Conservation (phyloP, 2,888 invertebrate genomes). For the Cataglyphis altisquamis region DNA sequence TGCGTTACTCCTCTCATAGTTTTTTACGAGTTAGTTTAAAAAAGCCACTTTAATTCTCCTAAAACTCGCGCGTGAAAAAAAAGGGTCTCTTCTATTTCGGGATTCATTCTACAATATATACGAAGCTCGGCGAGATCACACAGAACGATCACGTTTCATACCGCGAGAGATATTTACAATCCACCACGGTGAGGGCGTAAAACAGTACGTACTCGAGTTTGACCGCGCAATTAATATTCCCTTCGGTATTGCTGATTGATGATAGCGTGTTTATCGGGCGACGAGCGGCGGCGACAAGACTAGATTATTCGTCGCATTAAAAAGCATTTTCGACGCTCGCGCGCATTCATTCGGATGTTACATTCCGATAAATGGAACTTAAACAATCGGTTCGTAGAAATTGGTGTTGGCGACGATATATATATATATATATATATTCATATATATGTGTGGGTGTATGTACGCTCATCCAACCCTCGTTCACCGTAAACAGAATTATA, state of each 20-base stretch:
- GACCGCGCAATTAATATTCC: conserved; percentile 67
- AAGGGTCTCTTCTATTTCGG: background rate
- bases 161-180: conserved; percentile 27
- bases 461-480: conserved; percentile 19
- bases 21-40: conserved; percentile 9
- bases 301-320: conserved; percentile 74
- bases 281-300: conserved; percentile 53
- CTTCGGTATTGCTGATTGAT: conserved; percentile 68
- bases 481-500: conserved; percentile 75
- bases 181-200: conserved; percentile 18
- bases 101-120: no score
- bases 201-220: conserved; percentile 55
- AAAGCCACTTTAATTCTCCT: background rate
- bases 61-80: background rate
- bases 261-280: conserved; percentile 68
- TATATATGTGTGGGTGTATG: conserved; percentile 26
- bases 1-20: background rate
- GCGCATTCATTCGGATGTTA: conserved; percentile 72
- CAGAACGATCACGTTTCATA: background rate
- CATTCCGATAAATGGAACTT: conserved; percentile 77
- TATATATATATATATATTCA: conserved; percentile 16
- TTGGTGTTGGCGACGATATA: conserved; percentile 58
- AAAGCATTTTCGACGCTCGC: conserved; percentile 72
- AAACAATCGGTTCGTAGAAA: conserved; percentile 75
- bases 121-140: no score